phyloP scores from a whole-genome alignment of 2,797 vertebrate species.

The Apodemus agrarius region DNA sequence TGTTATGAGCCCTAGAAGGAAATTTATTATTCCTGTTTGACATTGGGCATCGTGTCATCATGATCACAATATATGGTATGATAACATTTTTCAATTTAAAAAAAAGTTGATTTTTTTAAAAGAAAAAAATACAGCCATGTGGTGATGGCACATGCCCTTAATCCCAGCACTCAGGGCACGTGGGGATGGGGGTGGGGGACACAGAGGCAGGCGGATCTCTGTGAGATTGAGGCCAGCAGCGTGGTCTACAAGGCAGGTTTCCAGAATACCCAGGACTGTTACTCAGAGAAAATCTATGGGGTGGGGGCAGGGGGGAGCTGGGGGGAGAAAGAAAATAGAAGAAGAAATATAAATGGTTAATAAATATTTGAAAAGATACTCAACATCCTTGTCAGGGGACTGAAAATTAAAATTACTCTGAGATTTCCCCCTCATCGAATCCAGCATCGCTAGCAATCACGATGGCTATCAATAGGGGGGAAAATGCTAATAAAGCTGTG shows the following conservation, averaged over 20 bases:
- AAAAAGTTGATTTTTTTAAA: background rate
- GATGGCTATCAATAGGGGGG: background rate
- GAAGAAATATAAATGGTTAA: background rate
- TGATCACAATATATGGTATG: background rate
- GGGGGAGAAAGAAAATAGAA: too few relatives aligned
- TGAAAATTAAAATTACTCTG: background rate
- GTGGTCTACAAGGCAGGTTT: background rate
- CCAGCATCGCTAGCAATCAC: background rate
- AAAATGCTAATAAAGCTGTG: background rate
- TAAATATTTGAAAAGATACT: background rate
- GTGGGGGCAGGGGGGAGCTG: too few relatives aligned
- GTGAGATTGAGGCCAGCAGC: background rate
- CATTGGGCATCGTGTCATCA: background rate
- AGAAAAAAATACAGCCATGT: background rate
- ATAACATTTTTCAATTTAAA: background rate
- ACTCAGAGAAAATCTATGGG: background rate
- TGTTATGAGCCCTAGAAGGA: background rate
- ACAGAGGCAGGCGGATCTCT: background rate
- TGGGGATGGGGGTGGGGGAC: too few relatives aligned
- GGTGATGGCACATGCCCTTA: background rate
- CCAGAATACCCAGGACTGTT: background rate
- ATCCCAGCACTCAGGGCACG: background rate
- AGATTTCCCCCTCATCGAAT: background rate
- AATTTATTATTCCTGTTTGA: background rate
- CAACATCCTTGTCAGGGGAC: background rate